phyloP scores from a whole-genome alignment of 2,113 vertebrate genomes.

The Origma solitaria region DNA sequence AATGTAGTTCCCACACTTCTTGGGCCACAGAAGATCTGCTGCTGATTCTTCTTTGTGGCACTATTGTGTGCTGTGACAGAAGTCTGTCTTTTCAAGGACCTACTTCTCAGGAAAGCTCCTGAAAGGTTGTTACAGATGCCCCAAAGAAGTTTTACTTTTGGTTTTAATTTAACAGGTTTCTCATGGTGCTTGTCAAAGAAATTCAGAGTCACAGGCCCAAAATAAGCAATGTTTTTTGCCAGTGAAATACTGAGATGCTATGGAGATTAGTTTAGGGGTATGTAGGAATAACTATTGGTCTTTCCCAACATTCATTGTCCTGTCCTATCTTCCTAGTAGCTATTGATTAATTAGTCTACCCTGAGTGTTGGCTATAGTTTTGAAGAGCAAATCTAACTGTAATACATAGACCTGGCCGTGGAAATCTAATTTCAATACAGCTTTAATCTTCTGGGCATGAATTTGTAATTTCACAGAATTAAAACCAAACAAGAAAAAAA shows the following conservation, averaged over 20 bases:
- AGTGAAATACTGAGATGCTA: background rate
- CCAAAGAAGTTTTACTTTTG: background rate
- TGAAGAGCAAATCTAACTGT: background rate
- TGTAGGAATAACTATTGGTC: background rate
- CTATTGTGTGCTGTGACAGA: background rate
- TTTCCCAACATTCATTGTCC: background rate
- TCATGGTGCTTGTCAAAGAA: background rate
- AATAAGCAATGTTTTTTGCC: background rate
- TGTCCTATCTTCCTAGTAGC: background rate
- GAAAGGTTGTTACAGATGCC: background rate
- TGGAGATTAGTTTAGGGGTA: background rate
- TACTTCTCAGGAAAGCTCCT: background rate
- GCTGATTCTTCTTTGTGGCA: background rate
- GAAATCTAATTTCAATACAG: background rate
- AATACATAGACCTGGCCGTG: background rate
- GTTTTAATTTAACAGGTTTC: background rate
- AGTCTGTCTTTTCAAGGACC: background rate
- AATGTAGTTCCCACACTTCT: background rate
- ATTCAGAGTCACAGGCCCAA: background rate
- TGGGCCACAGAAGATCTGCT: background rate
- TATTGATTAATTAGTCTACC: background rate
- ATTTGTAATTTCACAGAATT: background rate
- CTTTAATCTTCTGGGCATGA: background rate
- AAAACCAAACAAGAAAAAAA: background rate
- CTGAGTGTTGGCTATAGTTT: background rate